phyloP scores from a whole-genome alignment of 2,888 invertebrate genomes.

The Lochmaea crataegi region DNA sequence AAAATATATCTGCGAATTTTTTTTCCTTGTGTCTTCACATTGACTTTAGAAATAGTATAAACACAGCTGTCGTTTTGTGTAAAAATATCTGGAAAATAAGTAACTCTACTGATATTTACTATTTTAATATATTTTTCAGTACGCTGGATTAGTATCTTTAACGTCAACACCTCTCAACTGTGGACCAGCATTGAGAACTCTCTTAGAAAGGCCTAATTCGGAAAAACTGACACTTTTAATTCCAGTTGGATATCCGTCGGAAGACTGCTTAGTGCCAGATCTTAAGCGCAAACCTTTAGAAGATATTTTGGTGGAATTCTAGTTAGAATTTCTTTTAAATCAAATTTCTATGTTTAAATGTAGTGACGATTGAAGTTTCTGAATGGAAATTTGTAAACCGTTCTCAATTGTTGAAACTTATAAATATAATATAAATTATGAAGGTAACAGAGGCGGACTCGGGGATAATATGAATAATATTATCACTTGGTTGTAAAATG shows the following conservation, averaged over 20 bases:
- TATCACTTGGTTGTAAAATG: too few species aligned
- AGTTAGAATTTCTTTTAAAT: slow-evolving; percentile 19
- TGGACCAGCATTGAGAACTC: slow-evolving; percentile 79
- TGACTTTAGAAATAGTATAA: too few species aligned
- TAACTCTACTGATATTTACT: background rate
- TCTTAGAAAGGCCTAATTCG: slow-evolving; percentile 81
- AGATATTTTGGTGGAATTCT: slow-evolving; percentile 77
- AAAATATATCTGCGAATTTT: too few species aligned
- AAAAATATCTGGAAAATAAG: too few species aligned
- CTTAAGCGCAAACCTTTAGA: slow-evolving; percentile 77
- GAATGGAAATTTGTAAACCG: background rate
- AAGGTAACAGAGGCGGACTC: too few species aligned
- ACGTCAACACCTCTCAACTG: slow-evolving; percentile 94
- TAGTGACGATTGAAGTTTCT: background rate
- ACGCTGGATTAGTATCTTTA: slow-evolving; percentile 86
- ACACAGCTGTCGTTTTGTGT: too few species aligned
- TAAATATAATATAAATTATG: too few species aligned
- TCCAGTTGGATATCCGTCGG: slow-evolving; percentile 87
- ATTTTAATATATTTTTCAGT: slow-evolving; percentile 67
- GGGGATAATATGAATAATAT: too few species aligned
- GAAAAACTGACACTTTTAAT: slow-evolving; percentile 86
- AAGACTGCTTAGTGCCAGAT: slow-evolving; percentile 82
- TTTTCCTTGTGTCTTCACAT: too few species aligned
- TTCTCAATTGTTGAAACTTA: too few species aligned
- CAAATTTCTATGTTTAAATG: background rate